Conservation (phyloP, 1,140 invertebrate species). For the Drosophila repletoides region DNA sequence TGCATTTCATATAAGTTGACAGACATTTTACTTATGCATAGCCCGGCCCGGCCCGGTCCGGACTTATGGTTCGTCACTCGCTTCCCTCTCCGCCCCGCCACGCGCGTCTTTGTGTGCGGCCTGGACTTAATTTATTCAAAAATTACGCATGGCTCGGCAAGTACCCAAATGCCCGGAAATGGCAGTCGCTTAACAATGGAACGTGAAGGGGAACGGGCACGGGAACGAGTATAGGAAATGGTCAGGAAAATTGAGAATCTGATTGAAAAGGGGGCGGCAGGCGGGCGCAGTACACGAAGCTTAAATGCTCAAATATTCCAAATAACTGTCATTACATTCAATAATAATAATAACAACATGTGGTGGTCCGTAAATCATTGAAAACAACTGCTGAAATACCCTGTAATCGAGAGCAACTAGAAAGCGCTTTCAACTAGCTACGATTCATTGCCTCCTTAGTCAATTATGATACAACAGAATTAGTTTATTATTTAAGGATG, state of each 20-base stretch:
- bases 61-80: neutral
- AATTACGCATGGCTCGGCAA: constrained; percentile 51
- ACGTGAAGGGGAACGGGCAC: constrained; percentile 5
- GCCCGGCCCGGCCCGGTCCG: neutral
- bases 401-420: neutral
- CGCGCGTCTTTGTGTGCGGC: neutral
- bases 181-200: constrained; percentile 55
- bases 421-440: too few relatives aligned
- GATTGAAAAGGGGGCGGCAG: neutral
- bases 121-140: constrained; percentile 58
- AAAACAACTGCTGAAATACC: too few relatives aligned
- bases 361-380: neutral
- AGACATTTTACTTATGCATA: constrained; percentile 49
- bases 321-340: constrained; percentile 29
- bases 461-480: too few relatives aligned
- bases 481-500: too few relatives aligned
- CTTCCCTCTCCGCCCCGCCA: neutral
- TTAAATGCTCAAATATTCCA: constrained; percentile 23
- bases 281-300: neutral
- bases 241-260: constrained; percentile 20
- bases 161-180: constrained; percentile 62
- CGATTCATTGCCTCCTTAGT: too few relatives aligned
- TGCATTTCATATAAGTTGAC: constrained; percentile 54
- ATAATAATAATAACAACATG: constrained; percentile 7
- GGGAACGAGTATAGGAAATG: constrained; percentile 32